Conservation (phyloP, 2,797 vertebrate species). For the Mico argentatus region DNA sequence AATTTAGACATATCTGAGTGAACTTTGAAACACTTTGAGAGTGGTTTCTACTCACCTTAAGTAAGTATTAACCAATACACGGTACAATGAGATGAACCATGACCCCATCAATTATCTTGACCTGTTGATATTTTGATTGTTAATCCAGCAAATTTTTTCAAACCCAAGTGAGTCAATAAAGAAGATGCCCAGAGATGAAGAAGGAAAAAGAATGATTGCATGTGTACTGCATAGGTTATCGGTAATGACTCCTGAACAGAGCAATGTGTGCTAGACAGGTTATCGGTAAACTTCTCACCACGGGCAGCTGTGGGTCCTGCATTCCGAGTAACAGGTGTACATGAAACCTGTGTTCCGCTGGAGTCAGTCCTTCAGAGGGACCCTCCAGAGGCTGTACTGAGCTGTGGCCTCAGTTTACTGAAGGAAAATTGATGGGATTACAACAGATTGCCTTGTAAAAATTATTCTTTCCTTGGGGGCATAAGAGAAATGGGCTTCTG, state of each 20-base stretch:
- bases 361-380: background rate
- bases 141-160: background rate
- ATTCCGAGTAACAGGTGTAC: background rate
- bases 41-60: background rate
- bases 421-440: slow-evolving; percentile 54
- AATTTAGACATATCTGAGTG: background rate
- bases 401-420: background rate
- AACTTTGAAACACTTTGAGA: background rate
- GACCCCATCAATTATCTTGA: background rate
- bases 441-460: slow-evolving; percentile 60
- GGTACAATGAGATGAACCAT: accelerated
- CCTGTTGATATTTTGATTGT: background rate
- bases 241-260: accelerated
- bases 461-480: slow-evolving; percentile 51
- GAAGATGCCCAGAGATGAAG: background rate
- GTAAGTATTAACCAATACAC: accelerated
- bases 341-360: background rate
- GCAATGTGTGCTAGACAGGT: accelerated
- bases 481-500: slow-evolving; percentile 30
- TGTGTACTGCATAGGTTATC: accelerated
- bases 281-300: accelerated
- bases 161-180: background rate
- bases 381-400: background rate
- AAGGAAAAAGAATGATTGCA: accelerated
- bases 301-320: background rate